phyloP scores from a whole-genome alignment of 2,888 invertebrate species.

The Epsilonema sp. region DNA sequence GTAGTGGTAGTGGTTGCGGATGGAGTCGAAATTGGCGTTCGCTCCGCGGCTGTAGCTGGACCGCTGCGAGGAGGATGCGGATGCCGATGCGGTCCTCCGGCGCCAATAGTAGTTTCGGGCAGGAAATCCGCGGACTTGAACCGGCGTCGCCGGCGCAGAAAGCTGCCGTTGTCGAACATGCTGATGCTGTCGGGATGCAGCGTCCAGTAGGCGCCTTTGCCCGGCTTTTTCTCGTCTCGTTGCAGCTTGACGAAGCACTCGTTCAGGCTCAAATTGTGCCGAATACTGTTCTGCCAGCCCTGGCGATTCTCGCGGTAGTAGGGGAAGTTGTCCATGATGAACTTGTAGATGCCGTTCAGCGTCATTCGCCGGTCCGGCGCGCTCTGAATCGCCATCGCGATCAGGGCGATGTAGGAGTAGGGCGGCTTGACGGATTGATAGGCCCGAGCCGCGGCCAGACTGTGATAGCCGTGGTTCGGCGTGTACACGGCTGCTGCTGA shows the following conservation, averaged over 20 bases:
- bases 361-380: slow-evolving; percentile 62
- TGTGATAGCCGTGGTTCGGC: no score
- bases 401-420: slow-evolving; percentile 85
- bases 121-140: slow-evolving; percentile 32
- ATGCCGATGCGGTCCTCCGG: no score
- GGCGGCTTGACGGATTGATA: slow-evolving; percentile 62
- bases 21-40: no score
- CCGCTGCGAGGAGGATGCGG: no score
- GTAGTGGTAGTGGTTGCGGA: no score
- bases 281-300: slow-evolving; percentile 85
- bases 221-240: slow-evolving; percentile 84
- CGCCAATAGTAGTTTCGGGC: no score
- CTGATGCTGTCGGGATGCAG: slow-evolving; percentile 83
- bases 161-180: slow-evolving; percentile 94
- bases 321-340: slow-evolving; percentile 91
- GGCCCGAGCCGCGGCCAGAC: no score
- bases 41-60: no score
- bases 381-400: slow-evolving; percentile 90
- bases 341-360: slow-evolving; percentile 86
- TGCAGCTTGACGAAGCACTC: slow-evolving; percentile 94
- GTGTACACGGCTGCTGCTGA: no score
- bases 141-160: slow-evolving; percentile 47
- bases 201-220: slow-evolving; percentile 48
- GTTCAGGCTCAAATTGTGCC: slow-evolving; percentile 80
- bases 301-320: slow-evolving; percentile 82